Evolutionary conservation across 2,797 vertebrate genomes (phyloP), one percentile per base, ranked within the genome.

Genomic region (Neopelma chrysocephalum): DNA sequence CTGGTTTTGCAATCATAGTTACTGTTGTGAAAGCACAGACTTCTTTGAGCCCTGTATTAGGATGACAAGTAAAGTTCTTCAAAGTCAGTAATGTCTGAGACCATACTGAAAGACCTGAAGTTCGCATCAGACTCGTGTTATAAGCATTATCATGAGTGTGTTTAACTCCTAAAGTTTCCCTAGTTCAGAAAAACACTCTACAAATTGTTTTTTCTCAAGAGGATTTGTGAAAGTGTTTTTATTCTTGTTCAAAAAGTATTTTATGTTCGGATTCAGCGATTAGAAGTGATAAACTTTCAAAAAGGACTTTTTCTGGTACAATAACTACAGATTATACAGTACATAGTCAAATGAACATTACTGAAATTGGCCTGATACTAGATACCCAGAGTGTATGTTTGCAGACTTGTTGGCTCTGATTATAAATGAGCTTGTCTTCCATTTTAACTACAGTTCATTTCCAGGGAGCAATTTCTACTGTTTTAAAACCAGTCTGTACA

Each of bases 401-500:
- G 58, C 88, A 82, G 90, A 87, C 73, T 82, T 78, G 19, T 87
- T 96, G 86, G 80, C 89, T 92, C 81, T 91, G 78, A 89, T 65
- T 82, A 61, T 57, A 93, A 92, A 87, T 34, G 87, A 54, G 56
- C 48, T 94, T 89, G 88, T 68, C 90, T 82, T 87, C 88, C 71
- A 61, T 71, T 95, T 94, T 78, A 90, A 80, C 57, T 92, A 89
- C 60, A 85, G 78, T 68, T 96, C 71, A 78, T 73, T 93, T 94
- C 71, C 86, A 94, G 29, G n/a, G 53, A 95, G 64, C 11, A 92
- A 89, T 76, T 94, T 95, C 53, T 94, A 61, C 71, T 90, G 64
- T 77, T 92, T 85, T 82, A 71, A 94, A 93, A 89, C 43, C 48
- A 84, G 84, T 81, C 89, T 81, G 91, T 82, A 93, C 93, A 87